A percentile compares a stretch with the other conserved stretches of the same genome.
Evolutionary conservation across 2,113 vertebrate species (phyloP).

Genomic region (Ptilonorhynchus violaceus): DNA sequence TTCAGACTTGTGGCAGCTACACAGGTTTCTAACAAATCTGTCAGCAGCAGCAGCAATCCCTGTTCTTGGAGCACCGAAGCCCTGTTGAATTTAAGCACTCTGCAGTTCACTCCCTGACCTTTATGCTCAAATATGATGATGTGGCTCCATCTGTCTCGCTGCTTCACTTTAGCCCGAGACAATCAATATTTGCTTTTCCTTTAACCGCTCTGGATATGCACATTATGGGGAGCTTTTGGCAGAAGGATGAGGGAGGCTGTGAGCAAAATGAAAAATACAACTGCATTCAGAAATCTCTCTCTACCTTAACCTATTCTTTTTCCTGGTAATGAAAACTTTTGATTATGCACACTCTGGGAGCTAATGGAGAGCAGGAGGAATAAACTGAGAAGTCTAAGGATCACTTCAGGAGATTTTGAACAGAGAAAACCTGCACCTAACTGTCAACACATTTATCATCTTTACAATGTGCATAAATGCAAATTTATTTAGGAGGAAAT

Average conservation of each 20-base stretch:
- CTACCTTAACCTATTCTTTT: neutral
- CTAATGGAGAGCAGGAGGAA: neutral
- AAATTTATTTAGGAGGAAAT: neutral
- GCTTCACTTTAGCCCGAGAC: conserved; percentile 9
- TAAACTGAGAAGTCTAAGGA: neutral
- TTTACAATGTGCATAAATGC: neutral
- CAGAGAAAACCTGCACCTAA: neutral
- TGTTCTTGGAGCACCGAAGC: neutral
- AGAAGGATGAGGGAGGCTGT: neutral
- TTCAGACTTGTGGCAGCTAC: neutral
- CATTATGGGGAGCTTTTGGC: neutral
- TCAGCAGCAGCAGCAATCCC: neutral
- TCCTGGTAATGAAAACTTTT: neutral
- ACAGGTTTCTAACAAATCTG: conserved; percentile 17
- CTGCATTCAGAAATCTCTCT: neutral
- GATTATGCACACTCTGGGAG: neutral
- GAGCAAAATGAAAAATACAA: conserved; percentile 24
- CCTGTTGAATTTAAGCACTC: conserved; percentile 17
- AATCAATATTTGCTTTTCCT: conserved; percentile 64
- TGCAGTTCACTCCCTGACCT: conserved; percentile 36
- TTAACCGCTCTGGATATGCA: neutral
- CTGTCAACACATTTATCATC: neutral
- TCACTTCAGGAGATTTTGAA: neutral
- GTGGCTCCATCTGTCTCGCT: conserved; percentile 56
- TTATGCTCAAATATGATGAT: conserved; percentile 25